These are phyloP conservation scores for Patiria miniata DNA, from an alignment of 35 echinoderm and acorn worm genomes.

Conservation along the genomic window DNA sequence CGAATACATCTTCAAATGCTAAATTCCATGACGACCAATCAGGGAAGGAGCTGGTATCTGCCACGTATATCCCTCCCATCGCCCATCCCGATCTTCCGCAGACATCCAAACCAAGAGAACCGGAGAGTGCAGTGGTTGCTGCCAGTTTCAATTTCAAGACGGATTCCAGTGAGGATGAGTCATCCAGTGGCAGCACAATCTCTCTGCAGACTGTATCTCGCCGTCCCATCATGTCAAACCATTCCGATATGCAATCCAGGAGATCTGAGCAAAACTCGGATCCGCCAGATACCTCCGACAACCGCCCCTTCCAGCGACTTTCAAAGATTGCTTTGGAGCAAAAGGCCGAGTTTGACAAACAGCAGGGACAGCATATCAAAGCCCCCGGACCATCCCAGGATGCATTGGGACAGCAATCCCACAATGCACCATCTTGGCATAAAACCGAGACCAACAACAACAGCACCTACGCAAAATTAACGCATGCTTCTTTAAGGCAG, in stretches of 20 bases:
- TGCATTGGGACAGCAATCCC: neutral
- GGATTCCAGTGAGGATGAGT: conserved; percentile 32
- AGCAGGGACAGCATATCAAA: no score
- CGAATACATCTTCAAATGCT: neutral
- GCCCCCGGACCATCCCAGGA: neutral
- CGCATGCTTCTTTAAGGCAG: neutral
- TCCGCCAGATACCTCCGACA: neutral
- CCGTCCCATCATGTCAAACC: neutral
- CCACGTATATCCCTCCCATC: conserved; percentile 51
- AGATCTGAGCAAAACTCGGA: neutral
- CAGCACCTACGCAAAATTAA: neutral
- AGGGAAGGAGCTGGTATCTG: conserved; percentile 36
- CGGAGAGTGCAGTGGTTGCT: conserved; percentile 19
- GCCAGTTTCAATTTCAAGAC: conserved; percentile 37
- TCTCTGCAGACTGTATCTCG: neutral
- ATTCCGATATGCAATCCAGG: neutral
- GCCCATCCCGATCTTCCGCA: conserved; percentile 30
- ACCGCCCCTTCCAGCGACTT: conserved; percentile 5
- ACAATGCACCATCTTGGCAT: neutral
- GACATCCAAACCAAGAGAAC: neutral
- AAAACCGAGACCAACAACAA: neutral
- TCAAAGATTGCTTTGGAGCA: conserved; percentile 14
- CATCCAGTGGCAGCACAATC: neutral
- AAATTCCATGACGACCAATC: conserved; percentile 23
- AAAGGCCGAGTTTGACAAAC: neutral